Evolutionary conservation across 2,888 invertebrate genomes (phyloP).

Genomic region (Meiosimyza platycephala): DNA sequence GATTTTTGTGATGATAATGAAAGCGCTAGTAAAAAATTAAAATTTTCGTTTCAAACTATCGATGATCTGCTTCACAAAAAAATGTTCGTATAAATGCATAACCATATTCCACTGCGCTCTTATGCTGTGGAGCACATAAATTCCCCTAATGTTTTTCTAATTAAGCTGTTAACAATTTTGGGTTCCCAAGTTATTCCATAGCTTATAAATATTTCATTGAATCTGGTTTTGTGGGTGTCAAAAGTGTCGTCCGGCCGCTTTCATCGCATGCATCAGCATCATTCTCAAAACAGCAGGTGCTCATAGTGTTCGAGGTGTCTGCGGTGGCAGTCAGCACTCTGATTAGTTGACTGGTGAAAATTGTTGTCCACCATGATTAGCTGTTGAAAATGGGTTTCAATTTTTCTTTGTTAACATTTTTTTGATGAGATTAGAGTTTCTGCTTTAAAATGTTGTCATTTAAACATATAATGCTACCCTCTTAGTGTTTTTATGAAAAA

Average conservation of each 20-base stretch:
- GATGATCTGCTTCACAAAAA: neutral
- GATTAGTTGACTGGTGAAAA: neutral
- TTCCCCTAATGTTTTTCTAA: constrained; percentile 9
- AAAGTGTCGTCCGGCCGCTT: no score
- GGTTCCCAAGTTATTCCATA: no score
- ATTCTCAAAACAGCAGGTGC: neutral
- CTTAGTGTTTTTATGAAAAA: no score
- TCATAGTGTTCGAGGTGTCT: neutral
- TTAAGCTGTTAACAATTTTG: neutral
- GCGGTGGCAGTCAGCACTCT: neutral
- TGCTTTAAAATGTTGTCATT: no score
- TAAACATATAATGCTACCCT: no score
- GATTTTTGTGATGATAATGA: neutral
- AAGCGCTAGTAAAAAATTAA: neutral
- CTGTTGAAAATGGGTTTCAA: no score
- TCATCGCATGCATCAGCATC: no score
- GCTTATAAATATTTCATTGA: neutral
- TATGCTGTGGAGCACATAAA: neutral
- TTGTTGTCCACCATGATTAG: neutral
- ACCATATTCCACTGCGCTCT: neutral
- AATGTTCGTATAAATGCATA: neutral
- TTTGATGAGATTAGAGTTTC: no score
- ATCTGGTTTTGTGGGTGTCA: constrained; percentile 10
- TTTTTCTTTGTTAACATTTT: no score
- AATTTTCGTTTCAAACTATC: neutral